Base-by-base conservation (phyloP, 2,797 vertebrate species). In the Nannoperca obscura region DNA sequence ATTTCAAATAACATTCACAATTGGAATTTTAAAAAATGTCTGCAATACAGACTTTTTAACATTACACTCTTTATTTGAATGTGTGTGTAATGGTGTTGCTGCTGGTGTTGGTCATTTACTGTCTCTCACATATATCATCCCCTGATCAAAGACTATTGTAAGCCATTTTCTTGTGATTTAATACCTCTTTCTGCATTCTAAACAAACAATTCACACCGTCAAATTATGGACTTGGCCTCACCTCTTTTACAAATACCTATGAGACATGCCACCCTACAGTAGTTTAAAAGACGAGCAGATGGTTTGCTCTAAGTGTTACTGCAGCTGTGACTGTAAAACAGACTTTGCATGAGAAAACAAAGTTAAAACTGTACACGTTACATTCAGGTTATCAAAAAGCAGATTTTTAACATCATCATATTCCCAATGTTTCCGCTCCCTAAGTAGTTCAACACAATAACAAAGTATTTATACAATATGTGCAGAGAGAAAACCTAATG, bases 401-500 rank as follows among this genome's bases (percentile, higher is more conserved):
- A 5, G 17, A 60, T 15, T n/a, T 47, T 63, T 17, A 14, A 24
- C 4, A 0, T 3, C 3, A 13, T 52, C 15, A 50, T 20, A 69
- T 36, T 30, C 27, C 0, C 22, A 52, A 19, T 40, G 42, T 62
- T 30, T 46, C 19, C 1, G 3, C 42, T 58, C 13, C 30, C 8
- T 15, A 38, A 38, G n/a, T 30, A 68, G n/a, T 15, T 50, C 13
- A 47, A 20, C 40, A 22, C 24, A 60, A 7, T 38, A 38, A 40
- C 55, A 30, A 3, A 57, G 7, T 40, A 52, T 79, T 47, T 44
- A 62, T 42, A 47, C 9, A 50, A 36, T 49, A 40, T 44, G 24
- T 74, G n/a, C 4, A 59, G 15, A 24, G 11, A 71, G 63, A 32
- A 58, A 27, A 50, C 30, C 24, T 77, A 70, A 47, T 79, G 62